Base-by-base conservation (phyloP, 92 coral and sea anemone species). In the Epizoanthus fatuus region DNA sequence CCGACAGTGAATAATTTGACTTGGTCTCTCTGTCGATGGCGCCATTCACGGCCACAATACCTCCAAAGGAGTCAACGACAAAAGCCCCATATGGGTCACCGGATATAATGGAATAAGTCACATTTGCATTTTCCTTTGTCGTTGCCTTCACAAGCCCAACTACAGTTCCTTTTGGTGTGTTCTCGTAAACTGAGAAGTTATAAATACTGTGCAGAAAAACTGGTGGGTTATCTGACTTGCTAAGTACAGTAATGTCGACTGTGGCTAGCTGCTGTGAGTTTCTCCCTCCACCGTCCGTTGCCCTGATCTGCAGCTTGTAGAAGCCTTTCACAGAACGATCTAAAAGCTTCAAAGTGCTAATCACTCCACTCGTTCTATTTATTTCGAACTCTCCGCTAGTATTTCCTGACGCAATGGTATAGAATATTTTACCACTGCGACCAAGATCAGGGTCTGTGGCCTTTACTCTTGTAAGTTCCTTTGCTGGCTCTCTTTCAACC, bases 371-470 rank as follows among this genome's bases (percentile, higher is more conserved):
- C 45, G 93, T 77, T 63, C 71, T 69, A 67, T 95, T 80, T 45
- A 91, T 81, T 7, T 72, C 72, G 72, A 91, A 93, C 17, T 90
- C 78, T 37, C 84, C 78, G 44, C 92, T 45, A 17, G 69, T 79
- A 45, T 88, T 81, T 38, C 96, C 96, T 76, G 64, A 69, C 13
- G 81, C 71, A 47, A 97, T 95, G 10, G 55, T 57, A 65, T 93
- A 97, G 37, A 38, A 44, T 40, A 97, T 74, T 51, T 44, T 51
- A 29, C 93, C 98, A 93, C 93, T 95, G 35, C 63, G 40, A 3
- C 98, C 98, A 16, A 32, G 63, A 75, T 97, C 99, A n/a, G 79
- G 72, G 79, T 97, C 99, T 5, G 94, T 92, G 47, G 99, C 99
- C 19, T 91, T 91, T 40, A 97, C 94, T 56, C 68, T 83, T 8